A percentile compares a stretch with the other conserved stretches of the same genome.
phyloP scores from a whole-genome alignment of 1,140 invertebrate species.

The Melipona quadrifasciata region DNA sequence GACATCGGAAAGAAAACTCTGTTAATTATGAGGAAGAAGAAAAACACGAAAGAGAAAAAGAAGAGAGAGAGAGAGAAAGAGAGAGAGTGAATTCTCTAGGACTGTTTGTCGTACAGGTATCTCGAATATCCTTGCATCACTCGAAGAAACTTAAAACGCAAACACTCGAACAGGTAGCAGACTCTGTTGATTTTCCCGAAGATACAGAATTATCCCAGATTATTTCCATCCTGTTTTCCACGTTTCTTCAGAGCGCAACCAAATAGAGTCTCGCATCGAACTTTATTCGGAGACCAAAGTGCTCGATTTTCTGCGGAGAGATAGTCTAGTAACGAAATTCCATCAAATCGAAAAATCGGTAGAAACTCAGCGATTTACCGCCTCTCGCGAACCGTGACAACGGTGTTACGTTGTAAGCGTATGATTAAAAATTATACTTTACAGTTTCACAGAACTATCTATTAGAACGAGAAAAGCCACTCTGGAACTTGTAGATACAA shows the following conservation, averaged over 20 bases:
- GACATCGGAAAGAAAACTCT: neutral
- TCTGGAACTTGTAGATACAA: too few species aligned
- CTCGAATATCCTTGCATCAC: neutral
- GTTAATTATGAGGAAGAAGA: neutral
- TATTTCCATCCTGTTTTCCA: neutral
- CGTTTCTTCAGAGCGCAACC: neutral
- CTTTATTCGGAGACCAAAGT: conserved; percentile 10
- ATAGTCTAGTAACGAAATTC: conserved; percentile 20
- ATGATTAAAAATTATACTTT: too few species aligned
- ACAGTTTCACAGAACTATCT: too few species aligned
- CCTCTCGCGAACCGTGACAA: too few species aligned
- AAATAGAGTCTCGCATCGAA: neutral
- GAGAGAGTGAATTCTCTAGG: too few species aligned
- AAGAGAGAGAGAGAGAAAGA: too few species aligned
- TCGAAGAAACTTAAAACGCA: conserved; percentile 1
- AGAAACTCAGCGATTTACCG: neutral
- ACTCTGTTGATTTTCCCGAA: neutral
- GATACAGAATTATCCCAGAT: neutral
- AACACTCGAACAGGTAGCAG: conserved; percentile 16
- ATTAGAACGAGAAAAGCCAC: too few species aligned
- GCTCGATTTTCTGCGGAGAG: conserved; percentile 34
- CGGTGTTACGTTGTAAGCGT: too few species aligned
- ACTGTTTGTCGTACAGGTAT: conserved; percentile 28
- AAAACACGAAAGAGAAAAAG: too few species aligned
- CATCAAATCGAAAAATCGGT: neutral